Conservation (phyloP, 2,888 invertebrate genomes). For the Stenichneumon culpator region DNA sequence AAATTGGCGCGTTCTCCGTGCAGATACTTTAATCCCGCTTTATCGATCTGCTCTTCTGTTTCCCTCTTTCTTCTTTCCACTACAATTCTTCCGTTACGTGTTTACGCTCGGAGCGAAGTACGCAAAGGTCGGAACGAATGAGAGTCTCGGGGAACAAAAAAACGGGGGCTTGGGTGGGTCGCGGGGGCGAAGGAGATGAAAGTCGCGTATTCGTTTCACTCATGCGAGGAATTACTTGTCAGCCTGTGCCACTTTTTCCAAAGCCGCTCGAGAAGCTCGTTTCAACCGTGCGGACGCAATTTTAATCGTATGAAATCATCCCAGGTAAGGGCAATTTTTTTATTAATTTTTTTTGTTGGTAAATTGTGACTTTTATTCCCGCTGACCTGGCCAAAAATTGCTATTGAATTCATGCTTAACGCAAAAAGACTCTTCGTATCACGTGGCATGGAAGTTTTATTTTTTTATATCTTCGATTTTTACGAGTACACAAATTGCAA, state of each 20-base stretch:
- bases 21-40: constrained; percentile 13
- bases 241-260: constrained; percentile 27
- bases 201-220: constrained; percentile 32
- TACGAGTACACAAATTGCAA: too few relatives aligned
- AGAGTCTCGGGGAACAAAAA: background rate
- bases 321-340: background rate
- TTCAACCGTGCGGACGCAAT: background rate
- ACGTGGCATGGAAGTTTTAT: background rate
- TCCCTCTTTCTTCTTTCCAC: constrained; percentile 5
- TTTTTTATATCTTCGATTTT: background rate
- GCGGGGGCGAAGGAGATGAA: constrained; percentile 6
- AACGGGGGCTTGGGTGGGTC: background rate
- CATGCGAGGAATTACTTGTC: constrained; percentile 58
- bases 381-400: too few relatives aligned
- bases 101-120: constrained; percentile 28
- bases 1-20: too few relatives aligned
- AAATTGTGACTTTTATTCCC: too few relatives aligned
- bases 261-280: background rate
- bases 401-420: background rate
- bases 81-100: constrained; percentile 26
- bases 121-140: constrained; percentile 21
- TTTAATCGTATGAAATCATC: background rate
- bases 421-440: background rate
- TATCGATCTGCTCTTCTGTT: background rate
- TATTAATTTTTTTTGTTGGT: background rate